Base-by-base conservation (phyloP, 2,888 invertebrate species). In the Polymixis flavicincta region DNA sequence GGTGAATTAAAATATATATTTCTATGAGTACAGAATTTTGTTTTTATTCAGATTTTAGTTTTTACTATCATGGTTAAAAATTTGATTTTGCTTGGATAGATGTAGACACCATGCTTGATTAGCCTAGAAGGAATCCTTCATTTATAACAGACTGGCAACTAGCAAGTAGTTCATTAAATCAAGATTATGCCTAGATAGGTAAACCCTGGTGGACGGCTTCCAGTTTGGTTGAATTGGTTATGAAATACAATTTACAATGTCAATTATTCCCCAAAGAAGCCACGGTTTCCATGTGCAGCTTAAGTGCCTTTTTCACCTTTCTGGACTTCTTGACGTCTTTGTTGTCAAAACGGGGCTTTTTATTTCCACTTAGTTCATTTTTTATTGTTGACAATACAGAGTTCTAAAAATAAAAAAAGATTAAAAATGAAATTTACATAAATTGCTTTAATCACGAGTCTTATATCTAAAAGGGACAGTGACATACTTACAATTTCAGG, bases 251-350 rank as follows among this genome's bases (percentile, higher is more conserved):
- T 45, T 14, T 8, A 32, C 9, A 52, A 37, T 25, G 32, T 14
- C 11, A 17, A 85, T 84, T 50, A 75, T 66, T 78, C 89, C 84
- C 84, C 80, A 94, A 89, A 52, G 90, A 91, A 72, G 96, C 95
- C 48, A 97, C 95, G 81, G 93, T 97, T 88, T 97, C 92, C 92
- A 96, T 92, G 85, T 97, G 97, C 83, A 93, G 97, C 85, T 91
- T 89, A 64, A 95, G 85, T 7, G 97, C 95, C 88, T 97, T 96
- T 86, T 95, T 96, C 45, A 90, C 92, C 92, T 97, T 97, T 82
- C 96, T 96, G 45, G 97, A 96, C 76, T 89, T 92, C 76, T 89
- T 87, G 32, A 86, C 82, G 11, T 91, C 93, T 82, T 89, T 91
- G 67, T 89, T 88, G 67, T 86, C 84, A 74, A 88, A 78, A 19